Conservation (phyloP, 2,113 vertebrate species). For the Trogon surrucura region DNA sequence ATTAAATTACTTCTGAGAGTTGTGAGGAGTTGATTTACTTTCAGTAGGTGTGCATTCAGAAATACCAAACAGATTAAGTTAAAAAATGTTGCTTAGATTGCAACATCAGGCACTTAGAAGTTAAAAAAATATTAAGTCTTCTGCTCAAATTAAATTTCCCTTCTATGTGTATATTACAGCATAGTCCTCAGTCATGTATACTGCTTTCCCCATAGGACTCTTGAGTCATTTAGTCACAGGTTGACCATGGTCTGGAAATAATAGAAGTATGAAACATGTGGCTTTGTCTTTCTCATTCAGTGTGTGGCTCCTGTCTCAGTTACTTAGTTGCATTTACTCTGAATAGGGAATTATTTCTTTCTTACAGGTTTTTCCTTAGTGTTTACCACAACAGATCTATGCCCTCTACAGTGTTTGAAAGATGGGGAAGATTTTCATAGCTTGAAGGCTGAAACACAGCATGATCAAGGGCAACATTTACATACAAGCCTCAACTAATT, state of each 20-base stretch:
- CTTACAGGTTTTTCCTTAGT: not conserved
- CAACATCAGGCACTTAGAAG: not conserved
- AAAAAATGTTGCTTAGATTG: not conserved
- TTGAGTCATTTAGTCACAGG: not conserved
- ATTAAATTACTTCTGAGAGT: not conserved
- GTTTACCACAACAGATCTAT: not conserved
- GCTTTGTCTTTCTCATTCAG: not conserved
- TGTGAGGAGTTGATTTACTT: not conserved
- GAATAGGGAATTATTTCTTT: not conserved
- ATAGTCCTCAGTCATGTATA: not conserved
- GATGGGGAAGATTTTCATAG: not conserved
- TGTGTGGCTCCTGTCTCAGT: not conserved
- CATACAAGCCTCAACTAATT: not conserved
- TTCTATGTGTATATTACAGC: not conserved
- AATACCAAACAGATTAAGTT: not conserved
- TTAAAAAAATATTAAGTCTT: not conserved
- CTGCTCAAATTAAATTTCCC: not conserved
- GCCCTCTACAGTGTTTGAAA: constrained; percentile 5
- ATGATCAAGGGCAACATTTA: constrained; percentile 6
- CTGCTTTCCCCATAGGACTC: not conserved
- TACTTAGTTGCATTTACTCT: not conserved
- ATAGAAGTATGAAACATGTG: not conserved
- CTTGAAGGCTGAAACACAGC: constrained; percentile 17
- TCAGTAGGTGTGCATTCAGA: not conserved
- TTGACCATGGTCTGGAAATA: not conserved